Conservation (phyloP, 2,797 vertebrate species). For the Coreius guichenoti region DNA sequence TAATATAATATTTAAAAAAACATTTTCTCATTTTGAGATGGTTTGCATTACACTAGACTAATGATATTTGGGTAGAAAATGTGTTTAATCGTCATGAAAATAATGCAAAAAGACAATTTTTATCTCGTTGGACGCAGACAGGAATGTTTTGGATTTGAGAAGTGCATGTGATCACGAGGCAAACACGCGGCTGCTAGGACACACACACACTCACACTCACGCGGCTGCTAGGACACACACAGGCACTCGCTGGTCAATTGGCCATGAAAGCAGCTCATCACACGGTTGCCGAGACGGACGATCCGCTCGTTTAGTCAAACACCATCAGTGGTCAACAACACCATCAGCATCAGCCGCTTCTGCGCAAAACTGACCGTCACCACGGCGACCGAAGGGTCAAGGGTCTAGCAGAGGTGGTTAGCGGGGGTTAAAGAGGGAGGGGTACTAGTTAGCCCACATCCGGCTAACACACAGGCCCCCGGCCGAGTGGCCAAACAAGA, state of each 20-base stretch:
- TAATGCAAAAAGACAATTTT: background rate
- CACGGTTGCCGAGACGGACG: background rate
- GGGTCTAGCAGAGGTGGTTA: constrained; percentile 61
- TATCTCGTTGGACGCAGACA: no score
- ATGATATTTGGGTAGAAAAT: background rate
- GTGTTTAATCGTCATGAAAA: background rate
- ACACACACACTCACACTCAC: background rate
- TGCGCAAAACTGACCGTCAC: constrained; percentile 66
- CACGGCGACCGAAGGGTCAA: constrained; percentile 73
- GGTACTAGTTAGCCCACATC: constrained; percentile 62
- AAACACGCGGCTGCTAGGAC: background rate
- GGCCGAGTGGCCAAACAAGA: constrained; percentile 78
- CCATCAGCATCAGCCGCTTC: constrained; percentile 69
- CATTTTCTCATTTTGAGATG: background rate
- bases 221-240: constrained; percentile 26
- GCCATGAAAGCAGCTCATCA: constrained; percentile 46
- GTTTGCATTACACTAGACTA: background rate
- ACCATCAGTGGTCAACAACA: constrained; percentile 69
- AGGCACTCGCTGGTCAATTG: constrained; percentile 50
- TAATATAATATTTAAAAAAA: background rate
- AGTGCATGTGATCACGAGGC: background rate
- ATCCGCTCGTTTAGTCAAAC: constrained; percentile 70
- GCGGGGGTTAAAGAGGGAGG: constrained; percentile 44
- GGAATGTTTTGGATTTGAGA: no score
- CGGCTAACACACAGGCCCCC: constrained; percentile 68